Percentiles rank a stretch among this genome's conserved stretches.
Conservation (phyloP, 2,113 vertebrate species). For the Ivindomyrus marchei region DNA sequence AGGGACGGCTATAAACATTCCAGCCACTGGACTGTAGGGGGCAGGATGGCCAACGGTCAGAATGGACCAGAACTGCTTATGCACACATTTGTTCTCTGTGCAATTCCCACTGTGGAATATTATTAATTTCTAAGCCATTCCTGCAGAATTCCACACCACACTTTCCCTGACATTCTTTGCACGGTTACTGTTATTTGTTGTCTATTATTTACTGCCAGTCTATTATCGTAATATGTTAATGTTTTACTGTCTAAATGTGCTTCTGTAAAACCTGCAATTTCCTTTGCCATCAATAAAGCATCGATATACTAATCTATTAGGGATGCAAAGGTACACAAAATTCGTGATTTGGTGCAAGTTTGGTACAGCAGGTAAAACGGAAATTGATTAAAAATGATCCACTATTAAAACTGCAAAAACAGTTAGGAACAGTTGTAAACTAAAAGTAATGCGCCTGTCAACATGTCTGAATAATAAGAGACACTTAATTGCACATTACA, state of each 20-base stretch:
- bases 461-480: too few species aligned
- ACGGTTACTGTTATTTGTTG: neutral
- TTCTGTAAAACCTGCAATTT: neutral
- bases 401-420: neutral
- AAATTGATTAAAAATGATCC: too few species aligned
- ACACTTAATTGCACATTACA: too few species aligned
- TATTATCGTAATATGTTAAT: neutral
- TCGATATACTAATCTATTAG: neutral
- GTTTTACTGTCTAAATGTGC: neutral
- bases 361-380: neutral
- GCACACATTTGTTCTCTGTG: neutral
- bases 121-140: neutral
- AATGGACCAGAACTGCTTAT: neutral
- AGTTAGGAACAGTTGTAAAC: neutral
- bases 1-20: neutral
- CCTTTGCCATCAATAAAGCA: neutral
- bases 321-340: neutral
- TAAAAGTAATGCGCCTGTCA: neutral
- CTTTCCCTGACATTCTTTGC: neutral
- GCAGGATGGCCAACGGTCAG: neutral
- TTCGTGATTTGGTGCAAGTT: neutral
- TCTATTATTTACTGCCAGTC: neutral
- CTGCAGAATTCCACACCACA: neutral
- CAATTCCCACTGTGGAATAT: neutral
- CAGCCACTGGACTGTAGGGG: neutral